Conservation (phyloP, 2,888 invertebrate species). For the Eupithecia vulgata region DNA sequence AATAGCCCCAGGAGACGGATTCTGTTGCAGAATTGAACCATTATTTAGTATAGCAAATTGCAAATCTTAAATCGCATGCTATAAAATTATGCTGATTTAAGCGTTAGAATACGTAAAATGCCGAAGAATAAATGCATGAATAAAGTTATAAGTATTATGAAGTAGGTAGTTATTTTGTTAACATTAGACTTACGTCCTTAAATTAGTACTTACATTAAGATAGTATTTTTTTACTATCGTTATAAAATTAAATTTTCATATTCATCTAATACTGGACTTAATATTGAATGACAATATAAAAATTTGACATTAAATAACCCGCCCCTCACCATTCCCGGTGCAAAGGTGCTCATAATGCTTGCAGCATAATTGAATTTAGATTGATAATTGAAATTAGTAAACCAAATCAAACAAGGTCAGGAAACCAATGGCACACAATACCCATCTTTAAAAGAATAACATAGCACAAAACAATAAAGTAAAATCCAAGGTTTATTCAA, state of each 20-base stretch:
- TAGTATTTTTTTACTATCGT: background rate
- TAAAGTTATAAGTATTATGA: background rate
- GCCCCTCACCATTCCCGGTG: no score
- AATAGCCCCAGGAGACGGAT: slow-evolving; percentile 6
- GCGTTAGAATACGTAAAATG: background rate
- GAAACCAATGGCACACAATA: background rate
- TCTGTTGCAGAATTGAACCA: slow-evolving; percentile 6
- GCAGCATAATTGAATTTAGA: no score
- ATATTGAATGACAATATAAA: no score
- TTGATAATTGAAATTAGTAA: background rate
- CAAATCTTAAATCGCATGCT: background rate
- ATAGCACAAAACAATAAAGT: slow-evolving; percentile 9
- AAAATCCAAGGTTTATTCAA: slow-evolving; percentile 18
- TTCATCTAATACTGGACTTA: no score
- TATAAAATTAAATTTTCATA: no score
- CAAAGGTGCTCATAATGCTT: no score
- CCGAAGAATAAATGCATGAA: background rate
- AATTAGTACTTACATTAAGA: background rate
- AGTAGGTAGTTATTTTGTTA: background rate
- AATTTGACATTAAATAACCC: no score
- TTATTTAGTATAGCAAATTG: slow-evolving; percentile 1
- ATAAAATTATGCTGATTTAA: background rate
- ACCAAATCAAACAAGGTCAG: background rate
- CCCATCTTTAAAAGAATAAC: background rate
- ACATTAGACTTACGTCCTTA: background rate